Conservation (phyloP, 2,888 invertebrate species). For the Parnassius mnemosyne region DNA sequence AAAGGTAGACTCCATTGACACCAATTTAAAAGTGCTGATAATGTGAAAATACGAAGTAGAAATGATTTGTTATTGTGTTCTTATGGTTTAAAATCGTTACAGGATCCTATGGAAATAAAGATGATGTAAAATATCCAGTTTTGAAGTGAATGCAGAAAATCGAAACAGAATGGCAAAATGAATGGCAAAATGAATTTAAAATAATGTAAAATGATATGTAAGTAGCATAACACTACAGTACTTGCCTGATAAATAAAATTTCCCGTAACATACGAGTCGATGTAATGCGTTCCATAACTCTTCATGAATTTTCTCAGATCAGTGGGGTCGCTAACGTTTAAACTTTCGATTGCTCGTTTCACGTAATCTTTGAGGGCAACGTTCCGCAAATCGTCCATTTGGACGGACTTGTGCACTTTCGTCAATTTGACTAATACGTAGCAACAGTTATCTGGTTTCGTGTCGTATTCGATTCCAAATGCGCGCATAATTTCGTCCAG, state of each 20-base stretch:
- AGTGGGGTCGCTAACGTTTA: slow-evolving; percentile 84
- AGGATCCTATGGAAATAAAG: too few relatives aligned
- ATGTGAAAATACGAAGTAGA: too few relatives aligned
- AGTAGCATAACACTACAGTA: too few relatives aligned
- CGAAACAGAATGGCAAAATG: too few relatives aligned
- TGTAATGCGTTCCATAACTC: slow-evolving; percentile 92
- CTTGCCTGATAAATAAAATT: slow-evolving; percentile 92
- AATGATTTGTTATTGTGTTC: too few relatives aligned
- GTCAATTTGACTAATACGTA: slow-evolving; percentile 84
- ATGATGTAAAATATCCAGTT: too few relatives aligned
- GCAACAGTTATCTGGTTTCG: slow-evolving; percentile 85
- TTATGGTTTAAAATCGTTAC: too few relatives aligned
- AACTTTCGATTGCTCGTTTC: slow-evolving; percentile 80
- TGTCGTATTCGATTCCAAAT: slow-evolving; percentile 85
- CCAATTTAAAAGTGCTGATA: too few relatives aligned
- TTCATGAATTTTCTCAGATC: slow-evolving; percentile 89
- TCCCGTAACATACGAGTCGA: slow-evolving; percentile 91
- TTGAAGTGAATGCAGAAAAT: too few relatives aligned
- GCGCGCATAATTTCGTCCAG: slow-evolving; percentile 88
- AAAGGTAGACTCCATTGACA: too few relatives aligned
- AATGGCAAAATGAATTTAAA: too few relatives aligned
- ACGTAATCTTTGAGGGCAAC: slow-evolving; percentile 84
- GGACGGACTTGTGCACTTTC: slow-evolving; percentile 85
- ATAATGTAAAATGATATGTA: too few relatives aligned
- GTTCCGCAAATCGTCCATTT: slow-evolving; percentile 80